Evolutionary conservation across 1,140 invertebrate species (phyloP).

Genomic region (Homarus americanus): DNA sequence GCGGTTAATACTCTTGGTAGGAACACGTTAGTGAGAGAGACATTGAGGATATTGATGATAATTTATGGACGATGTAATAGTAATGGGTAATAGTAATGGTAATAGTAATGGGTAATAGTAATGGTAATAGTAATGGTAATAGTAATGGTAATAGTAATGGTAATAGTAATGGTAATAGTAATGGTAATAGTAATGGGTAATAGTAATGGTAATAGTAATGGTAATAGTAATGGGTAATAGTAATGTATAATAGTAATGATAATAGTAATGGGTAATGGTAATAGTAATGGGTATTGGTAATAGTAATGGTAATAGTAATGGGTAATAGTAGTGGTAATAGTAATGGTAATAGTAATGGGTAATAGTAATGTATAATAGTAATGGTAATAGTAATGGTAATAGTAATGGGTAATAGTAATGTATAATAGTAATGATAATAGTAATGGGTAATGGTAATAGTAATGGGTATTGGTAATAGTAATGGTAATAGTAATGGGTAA

Average conservation of each 20-base stretch:
- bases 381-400: too few species aligned
- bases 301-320: background rate
- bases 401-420: too few species aligned
- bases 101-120: too few species aligned
- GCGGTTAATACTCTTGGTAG: too few species aligned
- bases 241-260: background rate
- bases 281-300: background rate
- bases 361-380: background rate
- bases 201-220: background rate
- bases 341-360: background rate
- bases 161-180: too few species aligned
- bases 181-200: background rate
- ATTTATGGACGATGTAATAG: too few species aligned
- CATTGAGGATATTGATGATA: too few species aligned
- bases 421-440: background rate
- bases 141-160: too few species aligned
- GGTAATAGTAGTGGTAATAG: background rate
- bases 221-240: background rate
- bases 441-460: background rate
- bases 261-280: background rate
- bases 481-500: background rate
- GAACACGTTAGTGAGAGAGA: too few species aligned
- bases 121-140: too few species aligned
- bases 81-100: too few species aligned
- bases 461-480: background rate